Evolutionary conservation across 2,113 vertebrate genomes (phyloP).

Genomic region (Cettia cetti): DNA sequence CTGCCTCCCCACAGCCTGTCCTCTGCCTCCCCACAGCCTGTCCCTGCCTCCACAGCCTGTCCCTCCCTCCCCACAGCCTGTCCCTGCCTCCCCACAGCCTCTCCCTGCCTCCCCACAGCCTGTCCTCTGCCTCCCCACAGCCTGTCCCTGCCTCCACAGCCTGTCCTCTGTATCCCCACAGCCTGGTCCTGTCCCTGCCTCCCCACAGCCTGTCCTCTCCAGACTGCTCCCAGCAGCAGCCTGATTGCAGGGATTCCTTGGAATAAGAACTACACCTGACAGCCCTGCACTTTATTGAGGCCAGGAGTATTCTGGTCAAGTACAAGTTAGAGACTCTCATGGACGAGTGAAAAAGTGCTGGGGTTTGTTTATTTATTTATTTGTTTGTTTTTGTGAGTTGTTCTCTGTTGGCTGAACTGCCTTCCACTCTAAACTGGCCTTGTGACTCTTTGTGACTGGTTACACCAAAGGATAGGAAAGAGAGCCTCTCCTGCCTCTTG

Average conservation of each 20-base stretch:
- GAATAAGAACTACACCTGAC: background rate
- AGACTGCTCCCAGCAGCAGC: background rate
- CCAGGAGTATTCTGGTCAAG: background rate
- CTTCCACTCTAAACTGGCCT: background rate
- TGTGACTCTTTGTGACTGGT: background rate
- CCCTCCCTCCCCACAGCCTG: too few relatives aligned
- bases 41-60: too few relatives aligned
- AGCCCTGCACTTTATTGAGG: background rate
- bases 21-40: too few relatives aligned
- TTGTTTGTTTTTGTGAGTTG: background rate
- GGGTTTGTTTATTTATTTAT: background rate
- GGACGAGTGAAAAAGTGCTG: background rate
- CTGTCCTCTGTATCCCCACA: too few relatives aligned
- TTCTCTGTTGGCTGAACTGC: background rate
- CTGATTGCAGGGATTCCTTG: background rate
- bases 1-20: too few relatives aligned
- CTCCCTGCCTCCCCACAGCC: too few relatives aligned
- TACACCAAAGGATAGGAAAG: background rate
- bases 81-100: too few relatives aligned
- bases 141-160: too few relatives aligned
- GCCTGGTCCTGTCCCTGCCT: background rate
- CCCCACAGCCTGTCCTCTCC: background rate
- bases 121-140: background rate
- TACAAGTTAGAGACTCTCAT: background rate
- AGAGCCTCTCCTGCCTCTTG: background rate